A percentile compares a stretch with the other conserved stretches of the same genome.
Conservation (phyloP, 2,113 vertebrate genomes). For the Melanostigma gelatinosum region DNA sequence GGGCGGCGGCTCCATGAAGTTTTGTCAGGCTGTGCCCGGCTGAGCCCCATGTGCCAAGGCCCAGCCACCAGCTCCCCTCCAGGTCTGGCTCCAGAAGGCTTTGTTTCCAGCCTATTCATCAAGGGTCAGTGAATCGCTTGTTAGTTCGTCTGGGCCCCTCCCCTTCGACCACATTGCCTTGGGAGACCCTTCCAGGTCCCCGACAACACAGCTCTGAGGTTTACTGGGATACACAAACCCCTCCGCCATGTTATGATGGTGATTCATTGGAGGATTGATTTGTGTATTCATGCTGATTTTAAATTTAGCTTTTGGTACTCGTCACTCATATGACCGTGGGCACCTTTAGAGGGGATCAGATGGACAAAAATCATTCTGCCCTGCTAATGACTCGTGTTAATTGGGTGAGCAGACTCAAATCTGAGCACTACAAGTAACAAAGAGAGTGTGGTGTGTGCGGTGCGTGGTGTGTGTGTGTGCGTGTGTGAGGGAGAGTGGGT, state of each 20-base stretch:
- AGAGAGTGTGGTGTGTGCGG: conserved; percentile 4
- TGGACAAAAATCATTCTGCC: conserved; percentile 12
- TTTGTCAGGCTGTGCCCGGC: too few species aligned
- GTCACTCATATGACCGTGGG: conserved; percentile 2
- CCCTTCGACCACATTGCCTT: too few species aligned
- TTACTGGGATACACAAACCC: too few species aligned
- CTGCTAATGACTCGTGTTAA: conserved; percentile 40
- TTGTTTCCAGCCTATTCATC: background rate
- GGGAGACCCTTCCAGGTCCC: too few species aligned
- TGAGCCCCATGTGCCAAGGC: too few species aligned
- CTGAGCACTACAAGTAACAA: conserved; percentile 10
- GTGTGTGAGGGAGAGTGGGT: background rate
- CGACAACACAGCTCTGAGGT: too few species aligned
- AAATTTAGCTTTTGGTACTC: conserved; percentile 18
- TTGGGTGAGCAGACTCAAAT: conserved; percentile 14
- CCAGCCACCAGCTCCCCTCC: background rate
- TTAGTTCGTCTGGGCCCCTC: background rate
- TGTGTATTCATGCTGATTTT: background rate
- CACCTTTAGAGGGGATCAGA: conserved; percentile 24
- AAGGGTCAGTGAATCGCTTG: background rate
- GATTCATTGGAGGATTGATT: background rate
- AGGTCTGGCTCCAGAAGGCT: background rate
- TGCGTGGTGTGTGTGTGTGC: conserved; percentile 4
- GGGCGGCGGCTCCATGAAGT: too few species aligned
- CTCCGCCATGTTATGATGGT: background rate